Evolutionary conservation across 2,113 vertebrate genomes (phyloP).

Genomic region (Archocentrus centrarchus): DNA sequence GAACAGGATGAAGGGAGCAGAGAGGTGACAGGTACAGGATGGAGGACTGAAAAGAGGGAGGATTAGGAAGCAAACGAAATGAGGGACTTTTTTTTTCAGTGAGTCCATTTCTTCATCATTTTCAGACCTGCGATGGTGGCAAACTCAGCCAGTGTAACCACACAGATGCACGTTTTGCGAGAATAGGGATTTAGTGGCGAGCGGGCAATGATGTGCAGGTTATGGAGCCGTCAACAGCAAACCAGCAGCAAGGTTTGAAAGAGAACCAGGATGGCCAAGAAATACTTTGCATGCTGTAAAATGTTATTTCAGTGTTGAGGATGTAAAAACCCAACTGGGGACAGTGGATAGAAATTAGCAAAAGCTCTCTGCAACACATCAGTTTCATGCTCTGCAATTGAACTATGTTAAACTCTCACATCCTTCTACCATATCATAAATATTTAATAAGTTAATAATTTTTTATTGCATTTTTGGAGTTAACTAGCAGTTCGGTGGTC

Average conservation of each 20-base stretch:
- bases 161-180: background rate
- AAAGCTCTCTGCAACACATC: constrained; percentile 3
- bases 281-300: background rate
- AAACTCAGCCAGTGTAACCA: background rate
- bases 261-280: background rate
- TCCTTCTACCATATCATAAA: background rate
- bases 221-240: too few species aligned
- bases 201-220: background rate
- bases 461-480: too few species aligned
- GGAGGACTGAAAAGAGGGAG: background rate
- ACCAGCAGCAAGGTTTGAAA: background rate
- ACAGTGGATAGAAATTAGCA: background rate
- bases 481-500: background rate
- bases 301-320: background rate
- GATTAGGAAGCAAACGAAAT: background rate
- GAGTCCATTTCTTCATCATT: background rate
- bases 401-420: background rate
- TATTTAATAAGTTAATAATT: too few species aligned
- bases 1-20: background rate
- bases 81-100: background rate
- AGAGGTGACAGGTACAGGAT: constrained; percentile 3
- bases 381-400: background rate
- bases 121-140: background rate
- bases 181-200: background rate
- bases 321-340: background rate